Percentiles rank a stretch among this genome's conserved stretches.
phyloP scores from a whole-genome alignment of 2,113 vertebrate species.

The Tenrec ecaudatus region DNA sequence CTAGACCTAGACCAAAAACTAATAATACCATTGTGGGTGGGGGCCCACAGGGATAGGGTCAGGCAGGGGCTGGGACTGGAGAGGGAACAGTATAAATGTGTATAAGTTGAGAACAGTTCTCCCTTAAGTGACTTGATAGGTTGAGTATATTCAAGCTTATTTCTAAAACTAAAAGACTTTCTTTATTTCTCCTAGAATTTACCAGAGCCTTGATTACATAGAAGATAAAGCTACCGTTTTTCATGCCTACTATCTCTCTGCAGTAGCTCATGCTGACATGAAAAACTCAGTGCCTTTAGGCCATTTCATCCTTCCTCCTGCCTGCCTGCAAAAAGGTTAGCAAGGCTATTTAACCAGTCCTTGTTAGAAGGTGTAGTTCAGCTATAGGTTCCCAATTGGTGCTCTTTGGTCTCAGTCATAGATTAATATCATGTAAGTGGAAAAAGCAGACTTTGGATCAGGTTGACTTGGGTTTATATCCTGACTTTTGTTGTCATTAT shows the following conservation, averaged over 20 bases:
- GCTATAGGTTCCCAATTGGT: background rate
- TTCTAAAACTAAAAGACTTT: conserved; percentile 50
- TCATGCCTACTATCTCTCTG: conserved; percentile 85
- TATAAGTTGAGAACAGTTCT: background rate
- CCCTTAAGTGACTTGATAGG: background rate
- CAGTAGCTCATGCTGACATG: conserved; percentile 35
- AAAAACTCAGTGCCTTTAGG: conserved; percentile 81
- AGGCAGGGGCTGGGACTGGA: too few species aligned
- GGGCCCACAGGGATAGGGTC: too few species aligned
- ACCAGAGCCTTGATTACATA: conserved; percentile 86
- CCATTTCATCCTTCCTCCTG: conserved; percentile 87
- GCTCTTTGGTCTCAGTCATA: conserved; percentile 43
- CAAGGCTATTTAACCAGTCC: background rate
- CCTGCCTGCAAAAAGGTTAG: conserved; percentile 88
- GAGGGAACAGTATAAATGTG: background rate
- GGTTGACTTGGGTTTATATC: background rate
- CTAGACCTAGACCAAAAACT: background rate
- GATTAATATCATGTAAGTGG: background rate
- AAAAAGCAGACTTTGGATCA: background rate
- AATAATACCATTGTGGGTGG: background rate
- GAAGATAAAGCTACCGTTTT: conserved; percentile 88
- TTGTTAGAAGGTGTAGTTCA: background rate
- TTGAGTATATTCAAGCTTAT: conserved; percentile 38
- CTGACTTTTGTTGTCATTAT: background rate
- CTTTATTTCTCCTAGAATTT: conserved; percentile 84